These are phyloP conservation scores for Neoaliturus tenellus DNA, from an alignment of 2,888 invertebrate genomes.

Conservation along the genomic window DNA sequence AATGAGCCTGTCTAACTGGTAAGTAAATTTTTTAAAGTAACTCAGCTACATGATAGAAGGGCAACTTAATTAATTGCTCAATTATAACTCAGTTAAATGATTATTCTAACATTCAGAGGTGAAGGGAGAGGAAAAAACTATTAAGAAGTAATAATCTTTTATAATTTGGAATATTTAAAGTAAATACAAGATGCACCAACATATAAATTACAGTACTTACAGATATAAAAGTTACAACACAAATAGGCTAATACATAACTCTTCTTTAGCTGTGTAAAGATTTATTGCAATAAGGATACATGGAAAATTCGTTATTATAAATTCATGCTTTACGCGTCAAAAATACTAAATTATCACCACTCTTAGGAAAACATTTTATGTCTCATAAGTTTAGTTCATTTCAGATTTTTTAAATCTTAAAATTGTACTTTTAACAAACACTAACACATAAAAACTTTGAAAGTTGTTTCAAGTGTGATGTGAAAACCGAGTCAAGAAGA, in stretches of 20 bases:
- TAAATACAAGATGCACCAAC: slow-evolving; percentile 39
- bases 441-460: too few species aligned
- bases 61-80: too few species aligned
- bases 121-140: too few species aligned
- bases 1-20: too few species aligned
- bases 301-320: background rate
- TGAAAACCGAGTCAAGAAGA: too few species aligned
- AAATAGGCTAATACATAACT: background rate
- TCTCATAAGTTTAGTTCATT: background rate
- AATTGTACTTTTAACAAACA: too few species aligned
- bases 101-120: too few species aligned
- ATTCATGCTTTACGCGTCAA: background rate
- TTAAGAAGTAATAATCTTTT: slow-evolving; percentile 39
- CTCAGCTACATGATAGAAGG: too few species aligned
- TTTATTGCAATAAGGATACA: background rate
- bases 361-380: background rate
- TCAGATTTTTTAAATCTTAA: too few species aligned
- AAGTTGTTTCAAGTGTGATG: too few species aligned
- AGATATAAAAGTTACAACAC: background rate
- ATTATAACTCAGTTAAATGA: too few species aligned
- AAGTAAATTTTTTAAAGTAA: too few species aligned
- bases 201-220: slow-evolving; percentile 28
- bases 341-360: background rate
- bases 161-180: slow-evolving; percentile 31
- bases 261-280: background rate